Conservation (phyloP, 2,113 vertebrate species). For the Nothocercus nigrocapillus region DNA sequence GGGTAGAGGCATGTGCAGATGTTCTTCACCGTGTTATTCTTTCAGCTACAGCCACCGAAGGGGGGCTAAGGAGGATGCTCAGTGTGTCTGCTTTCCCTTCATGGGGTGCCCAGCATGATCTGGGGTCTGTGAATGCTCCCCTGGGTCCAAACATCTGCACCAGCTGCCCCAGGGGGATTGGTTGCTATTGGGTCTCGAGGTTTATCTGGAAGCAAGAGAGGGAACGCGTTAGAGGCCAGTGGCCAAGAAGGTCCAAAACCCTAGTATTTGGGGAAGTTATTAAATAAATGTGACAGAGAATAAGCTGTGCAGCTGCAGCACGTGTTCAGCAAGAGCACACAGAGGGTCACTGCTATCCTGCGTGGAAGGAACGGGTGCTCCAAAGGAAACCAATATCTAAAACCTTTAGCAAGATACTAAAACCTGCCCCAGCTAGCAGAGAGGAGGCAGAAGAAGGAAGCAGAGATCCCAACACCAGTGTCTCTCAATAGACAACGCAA, state of each 20-base stretch:
- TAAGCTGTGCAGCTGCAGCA: neutral
- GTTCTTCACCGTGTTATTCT: neutral
- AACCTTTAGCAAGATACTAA: constrained; percentile 5
- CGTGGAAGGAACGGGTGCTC: constrained; percentile 14
- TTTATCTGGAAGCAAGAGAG: neutral
- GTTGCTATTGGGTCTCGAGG: neutral
- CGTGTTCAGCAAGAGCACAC: neutral
- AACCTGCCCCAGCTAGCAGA: neutral
- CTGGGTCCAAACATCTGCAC: neutral
- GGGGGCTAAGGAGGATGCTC: neutral
- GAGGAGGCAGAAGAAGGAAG: neutral
- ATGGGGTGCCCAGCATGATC: neutral
- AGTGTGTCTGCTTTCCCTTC: neutral
- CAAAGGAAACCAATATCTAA: constrained; percentile 15
- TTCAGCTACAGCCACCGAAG: neutral
- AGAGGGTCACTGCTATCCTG: neutral
- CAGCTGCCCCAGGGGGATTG: neutral
- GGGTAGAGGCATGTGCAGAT: neutral
- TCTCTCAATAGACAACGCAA: neutral
- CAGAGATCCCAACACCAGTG: neutral
- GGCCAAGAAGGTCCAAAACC: neutral
- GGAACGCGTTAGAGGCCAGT: neutral
- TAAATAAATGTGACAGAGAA: neutral
- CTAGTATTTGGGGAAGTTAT: neutral
- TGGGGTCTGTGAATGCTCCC: accelerated